Evolutionary conservation across 2,113 vertebrate species (phyloP), one percentile per base, ranked within the genome.

Genomic region (Penelope pileata): DNA sequence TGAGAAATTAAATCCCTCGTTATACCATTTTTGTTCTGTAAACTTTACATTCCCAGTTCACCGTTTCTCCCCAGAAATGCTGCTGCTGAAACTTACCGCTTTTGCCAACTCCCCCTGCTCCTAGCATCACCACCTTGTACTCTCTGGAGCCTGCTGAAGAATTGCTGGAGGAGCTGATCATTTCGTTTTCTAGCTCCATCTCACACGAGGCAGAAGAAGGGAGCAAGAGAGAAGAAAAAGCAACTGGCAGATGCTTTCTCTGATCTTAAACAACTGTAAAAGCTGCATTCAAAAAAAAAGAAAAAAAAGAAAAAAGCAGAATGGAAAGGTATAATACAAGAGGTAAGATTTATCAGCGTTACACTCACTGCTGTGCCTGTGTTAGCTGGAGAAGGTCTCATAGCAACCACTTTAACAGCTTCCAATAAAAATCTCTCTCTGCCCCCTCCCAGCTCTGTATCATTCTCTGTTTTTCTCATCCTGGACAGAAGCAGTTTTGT

Each of bases 381-480:
- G 88, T 87, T 93, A 82, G 97, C 97, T 96, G 79, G 56, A 96
- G 94, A 95, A 91, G 94, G 97, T 98, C 97, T 98, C 98, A 98
- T 98, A 98, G 98, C 98, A 98, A 98, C 98, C 97, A 97, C 91
- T 97, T 97, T 93, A 97, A 97, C 84, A 96, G 97, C 97, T 97
- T 98, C 98, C 98, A 98, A 98, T 98, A 97, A 98, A 98, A 98
- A 97, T 94, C 96, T 96, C 88, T 79, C 97, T 97, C 96, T 92
- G 66, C 63, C 87, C 91, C 79, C 96, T 95, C 97, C 95, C 94
- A 96, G 94, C 90, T 93, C 94, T 58, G 32, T 86, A 86, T 95
- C 92, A 11, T 78, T 94, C 89, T 87, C 81, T 48, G 58, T 81
- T 56, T 76, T 76, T 91, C 91, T 89, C 30, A 81, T 94, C 89